Evolutionary conservation across 2,797 vertebrate genomes (phyloP), one percentile per base, ranked within the genome.

Genomic region (Odontamblyopus lacepedii): DNA sequence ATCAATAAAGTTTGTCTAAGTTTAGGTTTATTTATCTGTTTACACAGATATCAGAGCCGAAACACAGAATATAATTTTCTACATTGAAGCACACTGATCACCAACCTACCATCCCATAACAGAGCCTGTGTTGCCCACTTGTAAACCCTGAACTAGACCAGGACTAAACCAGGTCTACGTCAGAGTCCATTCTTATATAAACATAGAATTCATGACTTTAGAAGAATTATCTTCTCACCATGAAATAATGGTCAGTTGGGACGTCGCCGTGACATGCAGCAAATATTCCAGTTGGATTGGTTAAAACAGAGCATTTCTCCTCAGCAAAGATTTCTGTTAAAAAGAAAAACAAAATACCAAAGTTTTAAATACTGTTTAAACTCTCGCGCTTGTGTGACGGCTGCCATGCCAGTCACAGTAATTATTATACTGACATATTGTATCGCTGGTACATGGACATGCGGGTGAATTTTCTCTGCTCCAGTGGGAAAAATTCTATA

Each of bases 241-340:
- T 30, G 18, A 84, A 44, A 77, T 87, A 91, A 1, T 60, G 23
- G 35, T 88, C 88, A 11, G 89, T 88, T 16, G 92, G 79, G 48
- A 95, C 90, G 23, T 85, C 67, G 56, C 63, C 61, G 30, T 95
- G 93, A 64, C 95, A 95, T 15, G 71, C 70, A 61, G 91, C 89
- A 92, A 94, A 95, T 73, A 91, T 74, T 4, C 92, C 93, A 26
- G 18, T 74, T 15, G 88, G 75, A 71, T 87, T 6, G 41, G 77
- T 84, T 74, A 96, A 70, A 35, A 83, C 16, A 1, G 79, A 78
- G 30, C 78, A 93, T 53, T 83, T 81, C 11, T 79, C 84, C 23
- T 92, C 85, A 2, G 91, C 93, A 90, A 89, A 89, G 15, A 79
- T 88, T 87, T 93, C 94, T 95, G 78, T 50, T 18, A 18, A 44